Evolutionary conservation across 92 coral and sea anemone species (phyloP), one percentile per base, ranked within the genome.

Genomic region (Epizoanthus illoricatus): DNA sequence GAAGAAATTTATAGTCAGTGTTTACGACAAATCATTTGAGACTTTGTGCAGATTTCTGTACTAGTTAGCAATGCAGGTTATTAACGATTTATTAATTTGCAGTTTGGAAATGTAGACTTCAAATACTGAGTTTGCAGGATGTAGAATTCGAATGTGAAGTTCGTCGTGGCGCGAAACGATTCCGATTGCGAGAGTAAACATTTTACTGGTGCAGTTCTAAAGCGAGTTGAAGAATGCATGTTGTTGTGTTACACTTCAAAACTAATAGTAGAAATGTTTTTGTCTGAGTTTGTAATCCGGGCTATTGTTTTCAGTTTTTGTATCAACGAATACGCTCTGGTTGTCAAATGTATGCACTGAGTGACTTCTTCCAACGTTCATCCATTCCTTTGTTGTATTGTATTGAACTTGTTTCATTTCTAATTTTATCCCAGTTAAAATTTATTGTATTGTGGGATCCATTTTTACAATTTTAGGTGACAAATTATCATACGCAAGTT

Each of bases 361-460:
- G 23, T 73, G 78, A 49, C 61, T 55, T 21, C 21, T 55, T 41
- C 62, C 62, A 13, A 54, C 43, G 49, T 73, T 28, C 60, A 23
- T 33, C 57, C 62, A 54, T 47, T 70, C 59, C 40, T 43, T 72
- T 45, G 72, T 68, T 45, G 72, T 68, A 49, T 71, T n/a, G n/a
- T n/a, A n/a, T 49, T 72, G 58, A 40, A 43, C 59, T 13, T 24
- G 17, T 0, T 24, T 24, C 6, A 65, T 65, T 65, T 65, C n/a
- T 65, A 65, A 65, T 28, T 65, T 21, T 65, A 65, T 33, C 42
- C 23, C 70, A 65, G 13, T 62, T 33, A 49, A 49, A 49, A 52
- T 52, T 0, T 9, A 52, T 52, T 52, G 15, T 52, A 52, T 2
- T 7, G 56, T 52, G 15, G 56, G 56, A 52, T 64, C 69, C 39